Base-by-base conservation (phyloP, 2,113 vertebrate species). In the Scomber scombrus region DNA sequence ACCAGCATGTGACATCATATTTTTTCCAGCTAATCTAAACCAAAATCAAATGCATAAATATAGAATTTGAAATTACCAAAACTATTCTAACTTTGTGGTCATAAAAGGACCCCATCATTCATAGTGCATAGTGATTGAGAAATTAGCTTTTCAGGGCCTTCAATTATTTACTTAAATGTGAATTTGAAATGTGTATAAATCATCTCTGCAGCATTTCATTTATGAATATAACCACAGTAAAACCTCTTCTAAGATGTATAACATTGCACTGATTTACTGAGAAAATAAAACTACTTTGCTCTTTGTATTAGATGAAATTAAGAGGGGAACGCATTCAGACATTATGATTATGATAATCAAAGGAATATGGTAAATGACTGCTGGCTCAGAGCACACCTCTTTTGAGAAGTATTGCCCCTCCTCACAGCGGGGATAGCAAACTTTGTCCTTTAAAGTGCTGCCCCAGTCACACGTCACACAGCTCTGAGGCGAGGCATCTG, bases 401-500 rank as follows among this genome's bases (percentile, higher is more conserved):
- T 91, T 66, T 12, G 94, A 93, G 23, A 94, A 94, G 85, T 93
- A 95, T 1, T 1, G 51, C 2, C 93, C 89, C 56, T 96, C 95
- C 74, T 94, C 88, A 88, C 95, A 93, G 51, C 81, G 93, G 23
- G 93, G 93, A 62, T 94, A 93, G 81, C 92, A 94, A 51, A 95
- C 86, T 6, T 92, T 89, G 40, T 92, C 88, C 88, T 81, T 61
- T 2, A 94, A 71, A 50, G 85, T 91, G 68, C 75, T 95, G 11
- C 92, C 95, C 87, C 87, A 75, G 82, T 95, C 94, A n/a, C 94
- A 95, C 1, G 89, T 92, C 60, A 91, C 5, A 63, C 95, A 95
- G 15, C 85, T 85, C 90, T 93, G 92, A 55, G 93, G 93, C 8
- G 91, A 93, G 76, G 78, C 84, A 77, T 94, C 95, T 95, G 85